phyloP scores from a whole-genome alignment of 2,888 invertebrate genomes.

The Galeruca laticollis region DNA sequence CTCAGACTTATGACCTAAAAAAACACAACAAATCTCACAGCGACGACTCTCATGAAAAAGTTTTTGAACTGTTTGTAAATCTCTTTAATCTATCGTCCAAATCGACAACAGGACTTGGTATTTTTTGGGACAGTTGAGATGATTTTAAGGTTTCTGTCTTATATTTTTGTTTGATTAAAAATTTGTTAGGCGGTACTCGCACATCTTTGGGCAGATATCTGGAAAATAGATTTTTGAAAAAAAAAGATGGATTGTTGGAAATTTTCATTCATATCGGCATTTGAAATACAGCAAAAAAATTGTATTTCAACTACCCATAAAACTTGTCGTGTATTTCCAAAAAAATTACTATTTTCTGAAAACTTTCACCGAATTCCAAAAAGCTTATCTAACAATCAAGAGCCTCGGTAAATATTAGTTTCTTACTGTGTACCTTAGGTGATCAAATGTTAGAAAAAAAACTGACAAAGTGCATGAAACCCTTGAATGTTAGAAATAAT shows the following conservation, averaged over 20 bases:
- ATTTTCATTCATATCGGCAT: background rate
- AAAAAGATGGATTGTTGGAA: background rate
- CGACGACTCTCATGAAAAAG: constrained; percentile 31
- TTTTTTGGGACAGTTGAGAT: constrained; percentile 20
- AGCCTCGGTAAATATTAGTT: background rate
- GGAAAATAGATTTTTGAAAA: constrained; percentile 18
- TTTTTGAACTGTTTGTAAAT: constrained; percentile 20
- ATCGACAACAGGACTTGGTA: constrained; percentile 15
- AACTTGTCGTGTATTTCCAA: background rate
- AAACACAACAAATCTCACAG: constrained; percentile 36
- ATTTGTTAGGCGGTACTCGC: constrained; percentile 10
- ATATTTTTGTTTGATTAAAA: constrained; percentile 15
- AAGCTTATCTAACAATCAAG: constrained; percentile 10
- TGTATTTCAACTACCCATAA: background rate
- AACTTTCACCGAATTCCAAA: constrained; percentile 6
- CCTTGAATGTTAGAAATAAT: constrained; percentile 6
- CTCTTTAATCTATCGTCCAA: constrained; percentile 17
- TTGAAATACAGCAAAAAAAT: background rate
- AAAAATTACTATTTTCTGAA: background rate
- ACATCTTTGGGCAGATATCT: constrained; percentile 15
- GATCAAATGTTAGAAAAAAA: background rate
- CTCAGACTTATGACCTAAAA: constrained; percentile 31
- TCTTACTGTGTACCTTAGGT: background rate
- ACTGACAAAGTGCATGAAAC: background rate
- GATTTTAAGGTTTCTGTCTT: constrained; percentile 16